phyloP scores from a whole-genome alignment of 2,888 invertebrate species.

The Lasioglossum pauxillum region DNA sequence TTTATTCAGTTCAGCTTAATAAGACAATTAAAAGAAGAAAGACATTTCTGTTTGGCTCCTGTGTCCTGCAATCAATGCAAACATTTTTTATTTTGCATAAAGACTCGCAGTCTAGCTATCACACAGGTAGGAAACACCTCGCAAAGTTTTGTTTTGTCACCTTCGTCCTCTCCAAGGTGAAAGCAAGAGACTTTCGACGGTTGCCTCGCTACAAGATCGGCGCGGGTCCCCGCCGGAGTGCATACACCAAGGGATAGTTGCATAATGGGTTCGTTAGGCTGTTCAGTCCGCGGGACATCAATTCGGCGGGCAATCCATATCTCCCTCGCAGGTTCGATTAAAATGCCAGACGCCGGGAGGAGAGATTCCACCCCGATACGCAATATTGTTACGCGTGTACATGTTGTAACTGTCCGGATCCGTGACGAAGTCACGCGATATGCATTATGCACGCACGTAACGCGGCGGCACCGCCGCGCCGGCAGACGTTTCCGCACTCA shows the following conservation, averaged over 20 bases:
- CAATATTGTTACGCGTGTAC: conserved; percentile 75
- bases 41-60: too few species aligned
- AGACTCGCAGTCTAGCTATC: too few species aligned
- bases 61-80: too few species aligned
- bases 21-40: too few species aligned
- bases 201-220: background rate
- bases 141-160: background rate
- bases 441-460: conserved; percentile 75
- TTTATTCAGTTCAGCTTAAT: too few species aligned
- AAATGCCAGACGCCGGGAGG: conserved; percentile 69
- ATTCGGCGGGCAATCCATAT: conserved; percentile 54
- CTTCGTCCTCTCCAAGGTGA: background rate
- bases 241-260: background rate
- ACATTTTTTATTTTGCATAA: too few species aligned
- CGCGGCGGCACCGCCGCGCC: conserved; percentile 55
- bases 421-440: conserved; percentile 75
- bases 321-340: conserved; percentile 68
- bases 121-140: too few species aligned
- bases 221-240: background rate
- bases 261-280: conserved; percentile 61
- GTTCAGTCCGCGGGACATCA: conserved; percentile 39
- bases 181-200: background rate
- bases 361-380: conserved; percentile 68
- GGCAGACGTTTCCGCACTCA: conserved; percentile 73
- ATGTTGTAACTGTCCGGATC: conserved; percentile 75